Evolutionary conservation across 2,113 vertebrate species (phyloP), one percentile per base, ranked within the genome.

Genomic region (Typhlomys cinereus): DNA sequence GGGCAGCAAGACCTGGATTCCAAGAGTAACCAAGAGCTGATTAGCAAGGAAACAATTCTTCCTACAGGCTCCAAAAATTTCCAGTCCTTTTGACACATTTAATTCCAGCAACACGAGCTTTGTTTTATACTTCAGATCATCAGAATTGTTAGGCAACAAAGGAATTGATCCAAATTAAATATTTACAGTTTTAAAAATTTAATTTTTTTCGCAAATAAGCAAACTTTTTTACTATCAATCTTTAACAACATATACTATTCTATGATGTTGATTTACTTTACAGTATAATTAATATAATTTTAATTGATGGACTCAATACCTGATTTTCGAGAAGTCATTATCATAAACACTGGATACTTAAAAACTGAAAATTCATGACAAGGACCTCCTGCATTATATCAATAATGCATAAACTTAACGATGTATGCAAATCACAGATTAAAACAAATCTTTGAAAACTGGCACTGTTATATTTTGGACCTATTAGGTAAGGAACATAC

Each of bases 141-240:
- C 2, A 80, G 11, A 80, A 69, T 1, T 88, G 15, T 57, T 50
- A 62, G 18, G 13, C 31, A 39, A 57, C 27, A 79, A 41, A 61
- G 14, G 31, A 48, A 20, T 17, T 74, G 15, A 29, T 74, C 52
- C 67, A 71, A 57, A 57, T 15, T 57, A 57, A 18, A 57, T 57
- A 18, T 57, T 21, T 57, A 8, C 54, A 57, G 15, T 21, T 21
- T 21, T 17, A 15, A 17, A 21, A 57, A 57, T 57, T 18, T 15
- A 17, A 18, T 11, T 57, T 74, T 89, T 89, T 92, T 69, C 5
- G n/a, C 9, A 85, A 85, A 85, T 59, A 89, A 92, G 31, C 29
- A 67, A 36, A 70, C 21, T 57, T 12, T 73, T 84, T 74, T 62
- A 66, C 4, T 67, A 52, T 64, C 36, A 85, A 7, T 70, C 66